Conservation (phyloP, 2,113 vertebrate genomes). For the Prietella phreatophila region DNA sequence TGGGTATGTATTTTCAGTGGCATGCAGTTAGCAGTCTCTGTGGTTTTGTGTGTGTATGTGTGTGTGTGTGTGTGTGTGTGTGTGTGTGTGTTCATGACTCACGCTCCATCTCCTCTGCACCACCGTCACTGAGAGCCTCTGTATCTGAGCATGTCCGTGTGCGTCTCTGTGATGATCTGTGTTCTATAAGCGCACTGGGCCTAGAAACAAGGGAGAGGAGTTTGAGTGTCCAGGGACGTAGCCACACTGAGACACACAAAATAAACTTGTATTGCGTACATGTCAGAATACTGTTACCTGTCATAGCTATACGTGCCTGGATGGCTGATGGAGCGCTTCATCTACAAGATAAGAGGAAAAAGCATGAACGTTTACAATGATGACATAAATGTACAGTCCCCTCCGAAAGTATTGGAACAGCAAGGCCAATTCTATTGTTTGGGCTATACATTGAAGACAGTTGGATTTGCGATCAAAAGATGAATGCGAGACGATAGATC, state of each 20-base stretch:
- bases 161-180: constrained; percentile 70
- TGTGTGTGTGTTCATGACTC: constrained; percentile 58
- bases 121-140: constrained; percentile 72
- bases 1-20: background rate
- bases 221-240: background rate
- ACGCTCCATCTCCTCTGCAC: constrained; percentile 76
- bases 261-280: no score
- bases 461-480: no score
- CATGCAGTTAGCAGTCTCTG: background rate
- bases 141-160: constrained; percentile 79
- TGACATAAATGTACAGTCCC: background rate
- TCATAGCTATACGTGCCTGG: constrained; percentile 76
- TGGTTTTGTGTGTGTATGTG: background rate
- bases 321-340: constrained; percentile 79
- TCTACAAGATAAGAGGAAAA: constrained; percentile 61
- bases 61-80: background rate
- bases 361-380: background rate
- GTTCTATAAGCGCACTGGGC: constrained; percentile 64
- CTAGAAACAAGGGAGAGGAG: constrained; percentile 58
- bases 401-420: no score
- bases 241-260: background rate
- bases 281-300: constrained; percentile 60
- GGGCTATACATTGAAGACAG: no score
- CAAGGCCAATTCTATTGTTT: no score
- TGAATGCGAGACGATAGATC: no score